These are phyloP conservation scores for Asobara japonica DNA, from an alignment of 1,140 invertebrate genomes.

Conservation along the genomic window DNA sequence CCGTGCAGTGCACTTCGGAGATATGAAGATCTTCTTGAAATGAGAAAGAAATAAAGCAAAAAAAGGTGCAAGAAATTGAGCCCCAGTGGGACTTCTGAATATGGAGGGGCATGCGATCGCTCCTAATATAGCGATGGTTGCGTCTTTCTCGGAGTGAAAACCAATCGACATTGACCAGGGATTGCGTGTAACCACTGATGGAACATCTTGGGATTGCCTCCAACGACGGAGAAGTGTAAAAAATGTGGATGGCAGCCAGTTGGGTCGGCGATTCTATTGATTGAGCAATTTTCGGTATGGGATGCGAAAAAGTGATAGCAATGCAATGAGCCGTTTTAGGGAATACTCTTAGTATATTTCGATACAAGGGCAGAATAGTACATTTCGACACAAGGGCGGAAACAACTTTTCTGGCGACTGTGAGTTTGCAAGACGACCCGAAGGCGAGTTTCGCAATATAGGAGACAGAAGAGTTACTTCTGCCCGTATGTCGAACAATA, in stretches of 20 bases:
- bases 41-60: background rate
- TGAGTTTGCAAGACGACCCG: no score
- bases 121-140: conserved; percentile 30
- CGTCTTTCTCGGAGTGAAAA: conserved; percentile 21
- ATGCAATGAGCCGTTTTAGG: background rate
- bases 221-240: background rate
- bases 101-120: conserved; percentile 31
- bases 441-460: no score
- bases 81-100: conserved; percentile 8
- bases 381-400: no score
- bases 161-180: conserved; percentile 19
- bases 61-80: background rate
- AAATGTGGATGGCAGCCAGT: background rate
- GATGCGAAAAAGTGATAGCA: background rate
- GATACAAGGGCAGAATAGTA: no score
- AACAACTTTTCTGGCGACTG: no score
- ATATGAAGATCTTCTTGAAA: background rate
- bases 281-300: background rate
- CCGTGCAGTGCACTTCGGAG: background rate
- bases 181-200: background rate
- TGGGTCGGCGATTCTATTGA: no score
- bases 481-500: no score
- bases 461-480: no score
- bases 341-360: background rate
- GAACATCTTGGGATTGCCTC: background rate